Conservation (phyloP, 1,140 invertebrate species). For the Zaprionus lachaisei region DNA sequence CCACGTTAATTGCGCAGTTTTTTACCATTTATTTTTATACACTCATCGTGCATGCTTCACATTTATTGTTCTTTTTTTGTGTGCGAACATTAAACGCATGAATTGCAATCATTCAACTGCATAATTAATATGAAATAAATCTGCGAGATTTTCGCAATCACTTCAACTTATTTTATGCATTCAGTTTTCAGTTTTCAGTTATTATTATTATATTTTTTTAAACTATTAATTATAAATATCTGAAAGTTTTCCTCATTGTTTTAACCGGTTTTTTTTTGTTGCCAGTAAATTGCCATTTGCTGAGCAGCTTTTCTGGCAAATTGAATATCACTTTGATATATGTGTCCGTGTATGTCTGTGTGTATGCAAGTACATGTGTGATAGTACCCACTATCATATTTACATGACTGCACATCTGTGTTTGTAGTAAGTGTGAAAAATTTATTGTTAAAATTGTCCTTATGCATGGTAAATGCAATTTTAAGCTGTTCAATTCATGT, state of each 20-base stretch:
- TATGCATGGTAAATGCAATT: constrained; percentile 1
- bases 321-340: constrained; percentile 42
- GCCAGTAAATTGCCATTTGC: constrained; percentile 24
- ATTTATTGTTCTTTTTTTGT: constrained; percentile 45
- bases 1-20: background rate
- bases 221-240: constrained; percentile 79
- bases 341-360: background rate
- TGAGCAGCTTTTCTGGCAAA: constrained; percentile 53
- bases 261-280: constrained; percentile 27
- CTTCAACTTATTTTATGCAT: constrained; percentile 58
- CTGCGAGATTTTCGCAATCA: constrained; percentile 69
- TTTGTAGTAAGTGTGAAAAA: constrained; percentile 4
- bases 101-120: constrained; percentile 74
- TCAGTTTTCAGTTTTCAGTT: constrained; percentile 22
- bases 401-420: background rate
- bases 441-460: constrained; percentile 1
- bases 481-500: constrained; percentile 1
- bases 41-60: background rate
- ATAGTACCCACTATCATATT: no score
- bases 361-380: background rate
- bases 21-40: background rate
- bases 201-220: constrained; percentile 43
- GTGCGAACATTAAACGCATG: constrained; percentile 58
- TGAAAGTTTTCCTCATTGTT: constrained; percentile 59
- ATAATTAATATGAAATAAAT: constrained; percentile 82